Evolutionary conservation across 2,113 vertebrate genomes (phyloP).

Genomic region (Petaurus breviceps): DNA sequence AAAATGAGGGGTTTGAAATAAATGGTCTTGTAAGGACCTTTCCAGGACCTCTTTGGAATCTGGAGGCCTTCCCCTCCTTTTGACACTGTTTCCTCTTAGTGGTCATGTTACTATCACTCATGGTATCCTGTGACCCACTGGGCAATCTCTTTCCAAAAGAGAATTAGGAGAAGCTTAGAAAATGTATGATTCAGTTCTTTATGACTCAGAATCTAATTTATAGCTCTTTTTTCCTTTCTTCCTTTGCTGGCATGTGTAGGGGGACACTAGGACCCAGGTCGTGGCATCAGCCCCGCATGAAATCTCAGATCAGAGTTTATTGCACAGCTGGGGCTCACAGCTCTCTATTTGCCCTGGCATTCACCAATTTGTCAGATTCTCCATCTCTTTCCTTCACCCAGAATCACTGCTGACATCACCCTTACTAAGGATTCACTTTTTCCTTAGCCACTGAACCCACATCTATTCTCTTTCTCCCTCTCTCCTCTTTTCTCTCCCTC

Average conservation of each 20-base stretch:
- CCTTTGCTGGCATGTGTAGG: background rate
- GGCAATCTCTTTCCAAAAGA: background rate
- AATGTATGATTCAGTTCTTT: background rate
- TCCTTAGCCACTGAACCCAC: background rate
- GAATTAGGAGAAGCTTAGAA: background rate
- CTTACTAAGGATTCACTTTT: background rate
- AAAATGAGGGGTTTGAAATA: background rate
- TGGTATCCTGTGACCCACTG: background rate
- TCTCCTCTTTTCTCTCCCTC: background rate
- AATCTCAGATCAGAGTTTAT: background rate
- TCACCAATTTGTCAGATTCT: background rate
- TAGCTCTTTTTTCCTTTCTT: background rate
- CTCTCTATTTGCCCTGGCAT: background rate
- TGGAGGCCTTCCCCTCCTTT: background rate
- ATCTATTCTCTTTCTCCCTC: background rate
- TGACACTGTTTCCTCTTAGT: background rate
- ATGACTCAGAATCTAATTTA: background rate
- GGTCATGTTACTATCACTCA: background rate
- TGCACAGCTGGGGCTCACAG: background rate
- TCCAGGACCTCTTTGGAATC: background rate
- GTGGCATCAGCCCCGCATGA: background rate
- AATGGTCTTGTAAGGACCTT: background rate
- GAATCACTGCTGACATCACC: background rate
- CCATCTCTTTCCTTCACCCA: background rate
- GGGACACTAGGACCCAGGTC: background rate